Evolutionary conservation across 2,113 vertebrate species (phyloP).

Genomic region (Chrysemys picta): DNA sequence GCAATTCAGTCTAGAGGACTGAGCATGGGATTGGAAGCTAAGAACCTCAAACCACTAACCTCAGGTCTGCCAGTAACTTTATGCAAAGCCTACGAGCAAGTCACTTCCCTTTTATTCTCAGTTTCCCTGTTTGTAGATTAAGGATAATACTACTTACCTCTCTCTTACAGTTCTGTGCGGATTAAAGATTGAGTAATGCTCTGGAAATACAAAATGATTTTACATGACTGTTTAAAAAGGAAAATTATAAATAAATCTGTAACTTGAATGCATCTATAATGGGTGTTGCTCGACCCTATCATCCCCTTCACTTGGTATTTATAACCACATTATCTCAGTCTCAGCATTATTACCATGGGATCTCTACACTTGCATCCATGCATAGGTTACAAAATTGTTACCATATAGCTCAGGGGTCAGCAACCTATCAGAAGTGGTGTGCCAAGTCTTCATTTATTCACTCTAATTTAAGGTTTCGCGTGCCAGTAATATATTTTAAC

Average conservation of each 20-base stretch:
- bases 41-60: neutral
- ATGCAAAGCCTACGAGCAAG: neutral
- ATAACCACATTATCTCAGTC: neutral
- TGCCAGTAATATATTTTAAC: too few relatives aligned
- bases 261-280: neutral
- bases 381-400: neutral
- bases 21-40: neutral
- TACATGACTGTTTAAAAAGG: neutral
- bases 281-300: neutral
- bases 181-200: neutral
- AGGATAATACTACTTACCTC: neutral
- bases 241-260: neutral
- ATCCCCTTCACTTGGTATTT: neutral
- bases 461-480: too few relatives aligned
- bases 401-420: neutral
- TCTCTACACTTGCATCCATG: neutral
- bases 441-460: too few relatives aligned
- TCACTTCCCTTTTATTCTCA: neutral
- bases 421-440: too few relatives aligned
- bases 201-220: neutral
- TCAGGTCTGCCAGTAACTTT: neutral
- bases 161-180: neutral
- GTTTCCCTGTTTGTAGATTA: neutral
- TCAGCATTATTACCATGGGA: neutral
- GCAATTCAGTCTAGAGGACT: neutral